Evolutionary conservation across 2,888 invertebrate species (phyloP).

Genomic region (Tigriopus californicus): DNA sequence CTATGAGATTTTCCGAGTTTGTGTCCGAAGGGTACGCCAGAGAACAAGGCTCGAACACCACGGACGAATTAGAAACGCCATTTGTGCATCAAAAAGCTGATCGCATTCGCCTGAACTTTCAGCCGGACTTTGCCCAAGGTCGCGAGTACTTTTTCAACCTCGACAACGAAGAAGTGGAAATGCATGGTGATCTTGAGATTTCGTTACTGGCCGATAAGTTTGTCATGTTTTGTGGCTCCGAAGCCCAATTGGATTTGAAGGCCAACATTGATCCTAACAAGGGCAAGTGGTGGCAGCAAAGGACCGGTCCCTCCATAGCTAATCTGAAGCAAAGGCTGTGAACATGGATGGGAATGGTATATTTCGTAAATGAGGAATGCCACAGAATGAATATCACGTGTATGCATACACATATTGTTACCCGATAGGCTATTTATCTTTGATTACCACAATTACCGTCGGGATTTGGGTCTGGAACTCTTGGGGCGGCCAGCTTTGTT

Average conservation of each 20-base stretch:
- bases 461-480: neutral
- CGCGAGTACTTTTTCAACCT: neutral
- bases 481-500: neutral
- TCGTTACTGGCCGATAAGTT: slow-evolving; percentile 8
- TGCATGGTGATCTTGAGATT: neutral
- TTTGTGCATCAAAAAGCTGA: neutral
- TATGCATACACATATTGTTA: too few species aligned
- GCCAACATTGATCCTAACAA: neutral
- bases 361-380: too few species aligned
- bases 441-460: neutral
- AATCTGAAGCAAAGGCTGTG: too few species aligned
- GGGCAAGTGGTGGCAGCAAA: neutral
- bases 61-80: neutral
- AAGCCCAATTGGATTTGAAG: neutral
- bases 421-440: too few species aligned
- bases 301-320: neutral
- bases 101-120: neutral
- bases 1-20: neutral
- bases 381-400: too few species aligned
- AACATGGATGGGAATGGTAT: too few species aligned
- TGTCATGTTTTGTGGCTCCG: slow-evolving; percentile 3
- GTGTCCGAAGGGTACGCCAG: neutral
- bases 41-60: neutral
- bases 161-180: slow-evolving; percentile 1
- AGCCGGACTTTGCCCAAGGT: neutral